Base-by-base conservation (phyloP, 2,797 vertebrate genomes). In the Parauchenoglanis ngamensis region DNA sequence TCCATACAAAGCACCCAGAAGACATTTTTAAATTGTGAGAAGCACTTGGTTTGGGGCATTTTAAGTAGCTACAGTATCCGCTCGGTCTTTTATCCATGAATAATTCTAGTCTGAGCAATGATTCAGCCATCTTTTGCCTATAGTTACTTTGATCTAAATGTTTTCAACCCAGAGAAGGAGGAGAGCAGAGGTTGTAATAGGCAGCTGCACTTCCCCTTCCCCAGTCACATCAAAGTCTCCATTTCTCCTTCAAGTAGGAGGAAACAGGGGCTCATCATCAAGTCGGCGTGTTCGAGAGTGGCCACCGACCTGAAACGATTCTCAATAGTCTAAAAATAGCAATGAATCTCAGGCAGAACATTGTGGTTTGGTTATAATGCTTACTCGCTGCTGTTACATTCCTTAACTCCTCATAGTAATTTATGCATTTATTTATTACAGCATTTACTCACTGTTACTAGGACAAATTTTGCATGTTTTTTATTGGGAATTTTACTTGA, bases 71-170 rank as follows among this genome's bases (percentile, higher is more conserved):
- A 12, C 21, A 44, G 35, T 44, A 81, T 85, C 83, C 63, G 82
- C 85, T 28, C 49, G 76, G 85, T 82, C 65, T 79, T 35, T 63
- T 46, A n/a, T n/a, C 83, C 84, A 89, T 90, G 68, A 90, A 91
- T 91, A 85, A 90, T 87, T 92, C 75, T 52, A 88, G 65, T 85
- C 52, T 79, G 44, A 84, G 72, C 70, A 79, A 59, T 85, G 35
- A 83, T 88, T 79, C 35, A 85, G 49, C 35, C 21, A 44, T 59
- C 52, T 83, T 85, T 80, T 35, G 85, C 84, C 90, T 86, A 87
- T 87, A 78, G 73, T 65, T 21, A 44, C 88, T 89, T 92, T 90
- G 89, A 90, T 91, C 90, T 87, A 78, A 86, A 25, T 56, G 35
- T 84, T 90, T 90, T 90, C 85, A 91, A 82, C 87, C 89, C 65